These are phyloP conservation scores for Hirtodrosophila confusa DNA, from an alignment of 2,888 invertebrate genomes.

Conservation along the genomic window DNA sequence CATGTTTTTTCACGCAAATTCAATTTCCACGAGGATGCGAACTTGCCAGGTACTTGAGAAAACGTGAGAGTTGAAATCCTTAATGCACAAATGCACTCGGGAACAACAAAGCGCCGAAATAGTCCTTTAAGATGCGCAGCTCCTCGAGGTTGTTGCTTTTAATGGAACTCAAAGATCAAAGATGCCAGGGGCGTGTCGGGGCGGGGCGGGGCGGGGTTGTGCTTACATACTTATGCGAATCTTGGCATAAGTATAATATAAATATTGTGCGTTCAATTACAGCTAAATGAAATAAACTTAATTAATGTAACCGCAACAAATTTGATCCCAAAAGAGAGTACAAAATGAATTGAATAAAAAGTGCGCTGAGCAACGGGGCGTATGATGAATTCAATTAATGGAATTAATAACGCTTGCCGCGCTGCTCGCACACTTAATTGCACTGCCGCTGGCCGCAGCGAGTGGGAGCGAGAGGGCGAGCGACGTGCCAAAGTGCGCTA, in stretches of 20 bases:
- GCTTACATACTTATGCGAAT: no score
- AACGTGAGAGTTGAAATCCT: neutral
- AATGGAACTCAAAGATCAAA: slow-evolving; percentile 43
- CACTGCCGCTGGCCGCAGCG: neutral
- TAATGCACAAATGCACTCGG: slow-evolving; percentile 48
- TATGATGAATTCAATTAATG: slow-evolving; percentile 51
- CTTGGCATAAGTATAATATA: neutral
- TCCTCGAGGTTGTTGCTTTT: slow-evolving; percentile 29
- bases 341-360: neutral
- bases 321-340: neutral
- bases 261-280: slow-evolving; percentile 21
- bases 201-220: no score
- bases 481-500: slow-evolving; percentile 41
- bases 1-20: no score
- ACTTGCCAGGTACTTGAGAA: neutral
- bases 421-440: slow-evolving; percentile 9
- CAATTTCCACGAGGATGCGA: no score
- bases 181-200: slow-evolving; percentile 1
- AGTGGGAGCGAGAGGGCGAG: neutral
- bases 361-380: slow-evolving; percentile 15
- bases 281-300: slow-evolving; percentile 10
- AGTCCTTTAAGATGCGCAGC: slow-evolving; percentile 15
- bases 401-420: slow-evolving; percentile 25
- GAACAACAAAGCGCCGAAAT: slow-evolving; percentile 21
- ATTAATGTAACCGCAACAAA: slow-evolving; percentile 22